These are phyloP conservation scores for Drosophila auraria DNA, from an alignment of 1,140 invertebrate genomes.

Conservation along the genomic window DNA sequence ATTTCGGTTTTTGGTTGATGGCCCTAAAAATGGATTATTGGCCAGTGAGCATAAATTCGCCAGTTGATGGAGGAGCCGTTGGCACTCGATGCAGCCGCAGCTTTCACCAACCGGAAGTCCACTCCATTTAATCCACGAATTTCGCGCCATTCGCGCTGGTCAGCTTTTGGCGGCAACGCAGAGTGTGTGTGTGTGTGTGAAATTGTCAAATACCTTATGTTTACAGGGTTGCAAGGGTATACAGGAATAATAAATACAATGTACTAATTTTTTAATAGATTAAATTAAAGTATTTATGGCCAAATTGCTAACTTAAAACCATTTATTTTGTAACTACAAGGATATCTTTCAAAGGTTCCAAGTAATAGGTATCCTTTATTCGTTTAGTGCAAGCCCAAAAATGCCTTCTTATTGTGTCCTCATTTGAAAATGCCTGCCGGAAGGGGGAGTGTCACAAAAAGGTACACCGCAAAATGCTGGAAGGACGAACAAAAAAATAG, in stretches of 20 bases:
- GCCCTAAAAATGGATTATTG: conserved; percentile 84
- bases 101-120: conserved; percentile 80
- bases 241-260: neutral
- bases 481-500: conserved; percentile 40
- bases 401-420: neutral
- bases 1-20: conserved; percentile 74
- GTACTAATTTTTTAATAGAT: neutral
- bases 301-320: too few relatives aligned
- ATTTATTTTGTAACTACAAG: neutral
- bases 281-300: neutral
- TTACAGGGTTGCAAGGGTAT: neutral
- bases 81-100: conserved; percentile 46
- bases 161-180: conserved; percentile 42
- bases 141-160: conserved; percentile 76
- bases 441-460: conserved; percentile 55
- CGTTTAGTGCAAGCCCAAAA: neutral
- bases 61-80: conserved; percentile 44
- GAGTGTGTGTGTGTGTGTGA: conserved; percentile 4
- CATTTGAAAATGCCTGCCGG: conserved; percentile 26
- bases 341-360: neutral
- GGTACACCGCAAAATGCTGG: conserved; percentile 62
- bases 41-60: conserved; percentile 76
- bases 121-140: conserved; percentile 83
- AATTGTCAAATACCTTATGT: neutral
- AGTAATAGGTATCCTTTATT: conserved; percentile 1